These are phyloP conservation scores for Pseudorasbora parva DNA, from an alignment of 2,113 vertebrate genomes.

Conservation along the genomic window DNA sequence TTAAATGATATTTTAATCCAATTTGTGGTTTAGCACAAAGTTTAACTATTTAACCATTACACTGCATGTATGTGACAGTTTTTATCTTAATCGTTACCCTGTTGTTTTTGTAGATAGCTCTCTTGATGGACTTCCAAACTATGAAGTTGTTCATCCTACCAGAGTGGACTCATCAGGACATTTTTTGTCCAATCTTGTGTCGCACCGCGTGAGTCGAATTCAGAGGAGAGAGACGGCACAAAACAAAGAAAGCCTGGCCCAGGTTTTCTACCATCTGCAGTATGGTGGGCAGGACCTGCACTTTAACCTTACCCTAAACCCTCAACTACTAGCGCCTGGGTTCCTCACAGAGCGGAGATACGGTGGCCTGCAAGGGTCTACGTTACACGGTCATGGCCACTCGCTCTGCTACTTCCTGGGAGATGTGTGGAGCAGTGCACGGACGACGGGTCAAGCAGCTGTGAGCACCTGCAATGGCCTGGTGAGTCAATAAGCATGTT, in stretches of 20 bases:
- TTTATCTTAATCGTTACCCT: background rate
- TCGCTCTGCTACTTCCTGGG: constrained; percentile 86
- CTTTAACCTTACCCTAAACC: constrained; percentile 89
- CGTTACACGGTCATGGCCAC: constrained; percentile 59
- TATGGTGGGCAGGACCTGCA: constrained; percentile 77
- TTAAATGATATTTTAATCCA: background rate
- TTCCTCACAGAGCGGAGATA: constrained; percentile 85
- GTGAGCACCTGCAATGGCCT: constrained; percentile 91
- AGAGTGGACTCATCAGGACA: constrained; percentile 85
- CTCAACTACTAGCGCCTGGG: constrained; percentile 82
- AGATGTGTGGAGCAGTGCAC: constrained; percentile 76
- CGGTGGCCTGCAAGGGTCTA: constrained; percentile 74
- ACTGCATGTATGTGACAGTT: background rate
- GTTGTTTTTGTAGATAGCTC: constrained; percentile 56
- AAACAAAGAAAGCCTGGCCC: constrained; percentile 40
- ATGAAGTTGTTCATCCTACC: constrained; percentile 87
- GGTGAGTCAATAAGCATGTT: constrained; percentile 77
- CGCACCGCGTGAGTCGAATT: constrained; percentile 76
- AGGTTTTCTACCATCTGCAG: constrained; percentile 82
- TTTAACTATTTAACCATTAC: background rate
- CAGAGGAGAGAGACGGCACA: constrained; percentile 79
- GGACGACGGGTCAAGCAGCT: constrained; percentile 78
- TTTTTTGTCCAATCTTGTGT: constrained; percentile 89
- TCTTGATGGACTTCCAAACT: constrained; percentile 61
- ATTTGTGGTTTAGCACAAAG: background rate